phyloP scores from a whole-genome alignment of 2,888 invertebrate species.

The Eupithecia inturbata region DNA sequence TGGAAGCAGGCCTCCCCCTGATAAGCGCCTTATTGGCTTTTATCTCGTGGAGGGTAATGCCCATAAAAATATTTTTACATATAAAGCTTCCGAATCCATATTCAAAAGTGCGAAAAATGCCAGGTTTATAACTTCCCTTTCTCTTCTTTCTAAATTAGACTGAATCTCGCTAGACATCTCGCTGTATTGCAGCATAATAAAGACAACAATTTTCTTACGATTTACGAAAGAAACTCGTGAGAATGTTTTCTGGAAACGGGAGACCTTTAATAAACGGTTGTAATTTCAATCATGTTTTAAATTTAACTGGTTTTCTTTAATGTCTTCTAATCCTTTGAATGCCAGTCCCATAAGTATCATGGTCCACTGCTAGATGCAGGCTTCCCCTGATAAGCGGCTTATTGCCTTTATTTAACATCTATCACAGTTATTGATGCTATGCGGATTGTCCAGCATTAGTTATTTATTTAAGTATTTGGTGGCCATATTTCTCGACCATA shows the following conservation, averaged over 20 bases:
- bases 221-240: slow-evolving; percentile 3
- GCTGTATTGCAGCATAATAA: slow-evolving; percentile 17
- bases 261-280: not conserved
- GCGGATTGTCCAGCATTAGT: no score
- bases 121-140: not conserved
- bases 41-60: no score
- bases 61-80: no score
- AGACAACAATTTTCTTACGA: slow-evolving; percentile 38
- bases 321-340: not conserved
- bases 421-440: no score
- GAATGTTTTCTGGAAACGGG: slow-evolving; percentile 1
- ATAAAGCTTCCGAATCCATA: no score
- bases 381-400: not conserved
- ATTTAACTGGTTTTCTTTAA: not conserved
- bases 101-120: not conserved
- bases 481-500: no score
- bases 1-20: no score
- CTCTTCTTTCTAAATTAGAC: not conserved
- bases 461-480: no score
- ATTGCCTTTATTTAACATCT: no score
- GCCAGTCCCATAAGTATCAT: not conserved
- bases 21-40: no score
- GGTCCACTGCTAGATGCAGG: no score
- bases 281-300: not conserved
- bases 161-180: not conserved